Percentiles rank a stretch among this genome's conserved stretches.
Conservation (phyloP, 2,888 invertebrate species). For the Acanthococcus lagerstroemiae region DNA sequence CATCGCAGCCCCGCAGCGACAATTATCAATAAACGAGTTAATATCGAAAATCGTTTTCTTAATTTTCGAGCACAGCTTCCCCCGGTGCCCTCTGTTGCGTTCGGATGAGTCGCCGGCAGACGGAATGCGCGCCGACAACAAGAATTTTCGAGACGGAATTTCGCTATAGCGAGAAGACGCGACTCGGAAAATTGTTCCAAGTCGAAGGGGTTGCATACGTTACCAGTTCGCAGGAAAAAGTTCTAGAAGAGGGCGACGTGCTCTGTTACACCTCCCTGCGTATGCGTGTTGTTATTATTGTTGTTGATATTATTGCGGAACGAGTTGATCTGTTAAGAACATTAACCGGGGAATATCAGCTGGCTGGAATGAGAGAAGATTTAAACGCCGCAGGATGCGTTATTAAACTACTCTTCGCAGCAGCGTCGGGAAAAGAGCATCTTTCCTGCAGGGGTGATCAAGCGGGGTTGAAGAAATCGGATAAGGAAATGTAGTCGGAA, state of each 20-base stretch:
- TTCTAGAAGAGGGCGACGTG: too few species aligned
- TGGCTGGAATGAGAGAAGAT: slow-evolving; percentile 13
- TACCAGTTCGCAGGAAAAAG: background rate
- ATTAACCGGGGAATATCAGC: slow-evolving; percentile 4
- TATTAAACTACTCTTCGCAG: slow-evolving; percentile 24
- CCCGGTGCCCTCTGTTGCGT: too few species aligned
- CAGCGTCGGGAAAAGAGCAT: background rate
- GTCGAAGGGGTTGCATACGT: slow-evolving; percentile 7
- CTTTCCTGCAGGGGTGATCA: too few species aligned
- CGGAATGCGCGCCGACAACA: too few species aligned
- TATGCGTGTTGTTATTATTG: slow-evolving; percentile 6
- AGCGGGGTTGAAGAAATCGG: slow-evolving; percentile 9
- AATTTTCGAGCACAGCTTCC: too few species aligned
- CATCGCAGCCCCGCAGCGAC: too few species aligned
- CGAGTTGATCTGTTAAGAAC: slow-evolving; percentile 27
- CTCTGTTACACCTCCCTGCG: too few species aligned
- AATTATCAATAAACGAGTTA: too few species aligned
- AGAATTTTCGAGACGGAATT: too few species aligned
- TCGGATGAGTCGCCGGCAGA: too few species aligned
- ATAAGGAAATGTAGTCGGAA: background rate
- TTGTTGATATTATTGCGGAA: slow-evolving; percentile 24
- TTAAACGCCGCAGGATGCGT: slow-evolving; percentile 26
- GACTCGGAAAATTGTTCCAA: background rate
- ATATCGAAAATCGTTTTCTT: too few species aligned
- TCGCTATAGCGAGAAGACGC: too few species aligned